A percentile compares a stretch with the other conserved stretches of the same genome.
Evolutionary conservation across 2,797 vertebrate genomes (phyloP).

Genomic region (Paguma larvata): DNA sequence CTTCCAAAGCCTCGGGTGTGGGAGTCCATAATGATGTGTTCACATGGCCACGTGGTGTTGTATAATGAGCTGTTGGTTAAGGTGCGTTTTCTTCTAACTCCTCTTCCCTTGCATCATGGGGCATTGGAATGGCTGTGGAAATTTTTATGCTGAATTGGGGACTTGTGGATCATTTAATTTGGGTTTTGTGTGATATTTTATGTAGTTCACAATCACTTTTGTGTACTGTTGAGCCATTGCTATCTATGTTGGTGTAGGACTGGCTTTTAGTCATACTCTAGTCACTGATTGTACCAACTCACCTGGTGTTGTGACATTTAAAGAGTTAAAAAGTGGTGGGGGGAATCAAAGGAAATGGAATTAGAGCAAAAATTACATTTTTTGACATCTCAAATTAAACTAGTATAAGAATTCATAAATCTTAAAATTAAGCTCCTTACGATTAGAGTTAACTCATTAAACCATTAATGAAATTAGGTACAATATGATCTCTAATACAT

Average conservation of each 20-base stretch:
- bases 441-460: slow-evolving; percentile 52
- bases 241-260: neutral
- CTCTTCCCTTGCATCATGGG: neutral
- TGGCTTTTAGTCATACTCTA: slow-evolving; percentile 23
- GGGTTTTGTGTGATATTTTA: slow-evolving; percentile 12
- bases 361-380: slow-evolving; percentile 43
- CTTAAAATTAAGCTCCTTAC: slow-evolving; percentile 16
- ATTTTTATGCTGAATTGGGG: neutral
- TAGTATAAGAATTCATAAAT: slow-evolving; percentile 45
- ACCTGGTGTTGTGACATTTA: slow-evolving; percentile 25
- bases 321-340: slow-evolving; percentile 18
- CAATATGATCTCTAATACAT: neutral
- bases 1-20: neutral
- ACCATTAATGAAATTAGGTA: slow-evolving; percentile 20
- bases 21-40: neutral
- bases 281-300: neutral
- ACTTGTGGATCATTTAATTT: slow-evolving; percentile 4
- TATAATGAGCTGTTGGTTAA: neutral
- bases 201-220: neutral
- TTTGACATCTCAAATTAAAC: slow-evolving; percentile 59
- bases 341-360: neutral
- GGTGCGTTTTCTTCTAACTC: neutral
- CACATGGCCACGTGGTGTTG: neutral
- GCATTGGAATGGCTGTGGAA: neutral
- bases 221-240: neutral